Percentiles rank a stretch among this genome's conserved stretches.
Conservation (phyloP, 2,113 vertebrate species). For the Scalopus aquaticus region DNA sequence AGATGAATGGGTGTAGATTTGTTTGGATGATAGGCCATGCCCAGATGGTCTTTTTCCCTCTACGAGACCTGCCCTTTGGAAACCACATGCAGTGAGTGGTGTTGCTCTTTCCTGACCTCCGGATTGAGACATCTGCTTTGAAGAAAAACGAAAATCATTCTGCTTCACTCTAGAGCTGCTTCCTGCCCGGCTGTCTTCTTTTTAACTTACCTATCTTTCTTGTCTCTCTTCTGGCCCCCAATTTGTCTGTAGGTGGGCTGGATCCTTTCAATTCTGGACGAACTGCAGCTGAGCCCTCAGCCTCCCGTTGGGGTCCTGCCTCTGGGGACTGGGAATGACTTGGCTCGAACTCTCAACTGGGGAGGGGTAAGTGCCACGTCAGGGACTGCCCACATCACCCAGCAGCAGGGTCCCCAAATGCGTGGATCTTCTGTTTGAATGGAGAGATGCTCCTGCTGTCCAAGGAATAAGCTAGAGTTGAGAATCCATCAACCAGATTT, state of each 20-base stretch:
- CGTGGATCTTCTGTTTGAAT: neutral
- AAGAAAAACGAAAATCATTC: neutral
- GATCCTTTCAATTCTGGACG: conserved; percentile 90
- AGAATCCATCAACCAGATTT: neutral
- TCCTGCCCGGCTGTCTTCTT: neutral
- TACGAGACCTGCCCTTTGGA: neutral
- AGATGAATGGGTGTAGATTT: neutral
- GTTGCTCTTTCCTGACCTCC: neutral
- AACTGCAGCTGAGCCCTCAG: conserved; percentile 88
- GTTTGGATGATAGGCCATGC: neutral
- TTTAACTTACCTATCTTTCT: conserved; percentile 62
- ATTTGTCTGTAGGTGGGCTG: conserved; percentile 87
- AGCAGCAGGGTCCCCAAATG: too few relatives aligned
- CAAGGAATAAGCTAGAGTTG: neutral
- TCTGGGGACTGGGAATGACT: conserved; percentile 96
- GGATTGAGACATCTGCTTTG: neutral
- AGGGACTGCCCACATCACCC: rapidly evolving
- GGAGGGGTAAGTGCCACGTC: conserved; percentile 92
- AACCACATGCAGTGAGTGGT: neutral
- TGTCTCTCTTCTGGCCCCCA: conserved; percentile 67
- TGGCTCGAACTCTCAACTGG: conserved; percentile 97
- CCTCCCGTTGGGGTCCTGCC: conserved; percentile 97
- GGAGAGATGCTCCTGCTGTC: rapidly evolving
- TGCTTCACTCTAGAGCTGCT: neutral
- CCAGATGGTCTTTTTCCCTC: neutral